Base-by-base conservation (phyloP, 2,888 invertebrate genomes). In the Dicyrtoma fusca region DNA sequence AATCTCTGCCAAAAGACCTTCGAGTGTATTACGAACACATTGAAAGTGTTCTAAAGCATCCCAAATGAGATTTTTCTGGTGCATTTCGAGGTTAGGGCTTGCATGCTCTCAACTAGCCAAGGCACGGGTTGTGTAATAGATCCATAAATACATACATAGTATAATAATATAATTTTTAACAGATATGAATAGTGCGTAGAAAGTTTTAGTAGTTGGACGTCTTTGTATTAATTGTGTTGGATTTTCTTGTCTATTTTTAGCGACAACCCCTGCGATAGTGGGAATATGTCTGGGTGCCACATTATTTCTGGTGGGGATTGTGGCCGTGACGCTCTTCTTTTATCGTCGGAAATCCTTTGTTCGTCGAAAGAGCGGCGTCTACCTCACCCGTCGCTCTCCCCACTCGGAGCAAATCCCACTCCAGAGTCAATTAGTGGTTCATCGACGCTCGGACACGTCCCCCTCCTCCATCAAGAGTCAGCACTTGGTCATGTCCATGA, bases 241-340 rank as follows among this genome's bases (percentile, higher is more conserved):
- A n/a, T 61, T 61, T n/a, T 21, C 11, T 53, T 17, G 8, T n/a
- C 1, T 42, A 34, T 19, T 85, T 84, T 1, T 83, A 87, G 87
- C 87, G 77, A 85, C 86, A 81, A 85, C 86, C 73, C 85, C 86
- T 64, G 86, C 88, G 42, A 84, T 90, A 75, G 85, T 89, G 47
- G 89, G 87, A 61, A 85, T 90, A 81, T 88, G 88, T 82, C 84
- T 89, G 76, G 89, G 88, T 44, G 87, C 87, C 64, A 85, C 87
- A 44, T 84, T 88, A 68, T 86, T 89, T 79, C 84, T 87, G 44
- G 82, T 88, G 45, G 86, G 87, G 74, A 85, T 89, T 78, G 86
- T 87, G 44, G 88, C 88, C 10, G 87, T 88, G 78, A 88, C 88
- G 26, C 89, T 89, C 83, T 88, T 88, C 84, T 89, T 89, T 82